phyloP scores from a whole-genome alignment of 92 coral and sea anemone species.

The Metridium senile region DNA sequence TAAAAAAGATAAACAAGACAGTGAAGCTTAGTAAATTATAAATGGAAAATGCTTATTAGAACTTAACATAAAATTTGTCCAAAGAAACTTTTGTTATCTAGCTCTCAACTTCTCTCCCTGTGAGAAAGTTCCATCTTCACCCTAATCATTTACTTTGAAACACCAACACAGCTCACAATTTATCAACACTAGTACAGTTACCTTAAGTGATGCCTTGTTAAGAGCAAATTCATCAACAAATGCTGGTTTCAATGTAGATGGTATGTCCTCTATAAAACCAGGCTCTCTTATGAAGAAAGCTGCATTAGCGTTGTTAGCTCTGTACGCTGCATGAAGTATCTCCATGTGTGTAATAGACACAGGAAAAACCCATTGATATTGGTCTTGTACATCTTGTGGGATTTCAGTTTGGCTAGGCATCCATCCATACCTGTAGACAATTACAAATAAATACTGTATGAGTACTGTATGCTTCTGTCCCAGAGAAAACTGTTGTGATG shows the following conservation, averaged over 20 bases:
- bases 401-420: slow-evolving; percentile 62
- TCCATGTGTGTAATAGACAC: slow-evolving; percentile 85
- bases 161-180: no score
- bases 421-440: slow-evolving; percentile 68
- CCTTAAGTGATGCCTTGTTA: slow-evolving; percentile 63
- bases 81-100: no score
- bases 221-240: slow-evolving; percentile 61
- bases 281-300: slow-evolving; percentile 63
- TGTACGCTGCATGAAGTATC: slow-evolving; percentile 77
- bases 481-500: no score
- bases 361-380: slow-evolving; percentile 72
- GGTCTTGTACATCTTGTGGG: slow-evolving; percentile 60
- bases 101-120: no score
- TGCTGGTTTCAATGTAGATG: slow-evolving; percentile 45
- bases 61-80: no score
- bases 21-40: no score
- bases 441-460: background rate
- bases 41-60: no score
- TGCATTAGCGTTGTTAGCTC: slow-evolving; percentile 68
- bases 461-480: no score
- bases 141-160: no score
- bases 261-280: slow-evolving; percentile 54
- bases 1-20: no score
- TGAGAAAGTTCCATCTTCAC: no score
- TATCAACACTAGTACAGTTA: no score